These are phyloP conservation scores for Dufourea novaeangliae DNA, from an alignment of 1,140 invertebrate species.

Conservation along the genomic window DNA sequence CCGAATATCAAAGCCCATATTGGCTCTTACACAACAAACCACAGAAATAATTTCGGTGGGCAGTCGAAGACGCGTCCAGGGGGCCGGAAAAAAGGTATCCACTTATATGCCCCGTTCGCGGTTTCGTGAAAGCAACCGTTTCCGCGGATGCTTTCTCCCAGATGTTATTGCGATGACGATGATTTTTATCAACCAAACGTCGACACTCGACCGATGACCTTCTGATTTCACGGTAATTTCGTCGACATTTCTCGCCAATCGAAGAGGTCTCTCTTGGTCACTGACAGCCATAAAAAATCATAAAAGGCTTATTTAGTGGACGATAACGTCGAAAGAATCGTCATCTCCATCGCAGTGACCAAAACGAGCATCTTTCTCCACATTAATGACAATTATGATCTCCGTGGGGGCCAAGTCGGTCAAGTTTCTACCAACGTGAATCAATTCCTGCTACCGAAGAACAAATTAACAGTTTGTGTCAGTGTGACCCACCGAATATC, in stretches of 20 bases:
- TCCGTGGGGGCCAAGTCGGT: background rate
- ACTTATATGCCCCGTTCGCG: no score
- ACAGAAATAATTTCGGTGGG: background rate
- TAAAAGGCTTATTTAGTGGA: background rate
- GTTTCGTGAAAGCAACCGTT: constrained; percentile 29
- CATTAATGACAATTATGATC: background rate
- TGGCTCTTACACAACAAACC: background rate
- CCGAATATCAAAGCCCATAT: no score
- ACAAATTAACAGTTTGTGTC: no score
- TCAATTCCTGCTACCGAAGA: no score
- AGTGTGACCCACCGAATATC: no score
- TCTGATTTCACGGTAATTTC: background rate
- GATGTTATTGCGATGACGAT: background rate
- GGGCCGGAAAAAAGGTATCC: background rate
- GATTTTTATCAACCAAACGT: constrained; percentile 12
- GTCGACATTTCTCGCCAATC: no score
- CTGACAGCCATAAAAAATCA: background rate
- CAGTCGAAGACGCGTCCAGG: no score
- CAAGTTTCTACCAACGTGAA: background rate
- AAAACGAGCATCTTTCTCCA: no score
- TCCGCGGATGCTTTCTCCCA: constrained; percentile 24
- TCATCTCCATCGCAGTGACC: background rate
- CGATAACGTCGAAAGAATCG: background rate
- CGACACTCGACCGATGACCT: background rate
- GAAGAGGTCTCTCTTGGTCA: background rate